These are phyloP conservation scores for Tokudaia tokunoshimensis DNA, from an alignment of 2,797 vertebrate genomes.

Conservation along the genomic window DNA sequence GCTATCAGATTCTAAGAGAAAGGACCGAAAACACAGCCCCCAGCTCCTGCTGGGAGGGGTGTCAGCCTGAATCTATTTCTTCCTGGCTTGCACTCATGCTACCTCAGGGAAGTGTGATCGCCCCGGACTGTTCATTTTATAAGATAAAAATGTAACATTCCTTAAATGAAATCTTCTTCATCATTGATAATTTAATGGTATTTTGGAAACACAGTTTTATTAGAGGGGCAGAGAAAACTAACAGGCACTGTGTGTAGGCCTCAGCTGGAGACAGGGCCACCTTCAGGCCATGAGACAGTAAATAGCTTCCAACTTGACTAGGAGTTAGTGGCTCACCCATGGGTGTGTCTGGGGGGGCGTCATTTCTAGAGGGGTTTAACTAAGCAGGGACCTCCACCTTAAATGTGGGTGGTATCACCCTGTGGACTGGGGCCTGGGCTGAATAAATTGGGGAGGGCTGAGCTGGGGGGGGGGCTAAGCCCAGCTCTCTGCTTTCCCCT, in stretches of 20 bases:
- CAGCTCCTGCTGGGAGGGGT: not conserved
- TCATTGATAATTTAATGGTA: not conserved
- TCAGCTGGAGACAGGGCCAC: not conserved
- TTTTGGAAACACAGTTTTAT: not conserved
- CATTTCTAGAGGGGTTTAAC: not conserved
- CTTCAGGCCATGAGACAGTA: not conserved
- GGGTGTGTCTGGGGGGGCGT: not conserved
- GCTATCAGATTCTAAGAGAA: not conserved
- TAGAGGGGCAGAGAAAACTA: not conserved
- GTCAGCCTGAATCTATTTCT: not conserved
- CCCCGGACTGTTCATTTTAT: not conserved
- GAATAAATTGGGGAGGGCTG: not conserved
- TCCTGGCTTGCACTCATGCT: not conserved
- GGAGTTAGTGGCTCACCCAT: not conserved
- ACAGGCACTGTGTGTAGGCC: fast-evolving
- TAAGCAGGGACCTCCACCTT: not conserved
- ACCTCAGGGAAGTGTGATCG: not conserved
- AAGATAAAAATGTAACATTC: not conserved
- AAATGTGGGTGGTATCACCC: not conserved
- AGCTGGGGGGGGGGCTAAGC: not conserved
- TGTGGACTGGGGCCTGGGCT: not conserved
- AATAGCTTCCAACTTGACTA: not conserved
- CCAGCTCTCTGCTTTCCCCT: not conserved
- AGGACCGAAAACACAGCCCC: not conserved
- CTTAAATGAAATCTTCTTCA: slow-evolving; percentile 9